Evolutionary conservation across 2,888 invertebrate species (phyloP).

Genomic region (Hololepta plana): DNA sequence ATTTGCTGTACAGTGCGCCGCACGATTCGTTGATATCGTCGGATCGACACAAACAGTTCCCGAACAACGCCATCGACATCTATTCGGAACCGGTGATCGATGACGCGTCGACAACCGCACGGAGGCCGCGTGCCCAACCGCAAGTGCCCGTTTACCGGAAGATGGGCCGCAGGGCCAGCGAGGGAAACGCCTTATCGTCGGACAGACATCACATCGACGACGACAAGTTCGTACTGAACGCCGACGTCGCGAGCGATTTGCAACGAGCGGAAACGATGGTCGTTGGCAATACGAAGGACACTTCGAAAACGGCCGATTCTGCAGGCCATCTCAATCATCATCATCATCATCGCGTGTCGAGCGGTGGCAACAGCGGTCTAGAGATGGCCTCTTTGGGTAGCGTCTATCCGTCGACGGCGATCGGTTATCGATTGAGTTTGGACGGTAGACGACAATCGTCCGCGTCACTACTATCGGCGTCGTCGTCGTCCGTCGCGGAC

Average conservation of each 20-base stretch:
- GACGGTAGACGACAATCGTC: slow-evolving; percentile 32
- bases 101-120: slow-evolving; percentile 22
- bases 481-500: slow-evolving; percentile 41
- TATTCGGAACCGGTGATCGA: slow-evolving; percentile 14
- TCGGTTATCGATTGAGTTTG: slow-evolving; percentile 28
- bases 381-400: slow-evolving; percentile 12
- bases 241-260: slow-evolving; percentile 15
- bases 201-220: slow-evolving; percentile 13
- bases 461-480: slow-evolving; percentile 36
- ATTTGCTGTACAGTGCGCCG: slow-evolving; percentile 4
- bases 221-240: slow-evolving; percentile 12
- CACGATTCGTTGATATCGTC: background rate
- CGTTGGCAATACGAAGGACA: slow-evolving; percentile 6
- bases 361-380: slow-evolving; percentile 11
- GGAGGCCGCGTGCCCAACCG: slow-evolving; percentile 24
- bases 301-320: slow-evolving; percentile 5
- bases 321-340: no score
- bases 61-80: no score
- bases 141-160: slow-evolving; percentile 25
- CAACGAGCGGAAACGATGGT: slow-evolving; percentile 11
- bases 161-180: slow-evolving; percentile 32
- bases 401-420: slow-evolving; percentile 19
- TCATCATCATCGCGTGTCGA: slow-evolving; percentile 6
- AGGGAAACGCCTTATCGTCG: slow-evolving; percentile 24
- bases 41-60: slow-evolving; percentile 7